Percentiles rank a stretch among this genome's conserved stretches.
Evolutionary conservation across 1,140 invertebrate species (phyloP).

Genomic region (Solenopsis fugax): DNA sequence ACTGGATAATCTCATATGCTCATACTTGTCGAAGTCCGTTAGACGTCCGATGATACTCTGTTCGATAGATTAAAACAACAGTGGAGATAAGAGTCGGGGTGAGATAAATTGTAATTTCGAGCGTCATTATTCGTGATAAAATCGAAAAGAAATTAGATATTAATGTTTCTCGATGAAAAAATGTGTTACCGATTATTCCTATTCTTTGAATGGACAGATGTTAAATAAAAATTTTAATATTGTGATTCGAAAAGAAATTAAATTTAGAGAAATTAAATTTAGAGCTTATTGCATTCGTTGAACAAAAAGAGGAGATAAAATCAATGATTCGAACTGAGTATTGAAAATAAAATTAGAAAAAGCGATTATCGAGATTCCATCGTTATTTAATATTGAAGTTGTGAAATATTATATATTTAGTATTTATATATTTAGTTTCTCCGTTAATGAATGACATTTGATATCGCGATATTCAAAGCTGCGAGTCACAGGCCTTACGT

Average conservation of each 20-base stretch:
- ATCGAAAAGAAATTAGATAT: neutral
- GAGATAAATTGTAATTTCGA: neutral
- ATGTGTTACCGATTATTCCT: neutral
- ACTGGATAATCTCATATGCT: neutral
- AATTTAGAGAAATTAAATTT: neutral
- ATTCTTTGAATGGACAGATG: neutral
- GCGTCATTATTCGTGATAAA: neutral
- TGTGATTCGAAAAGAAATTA: neutral
- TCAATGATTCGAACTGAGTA: neutral
- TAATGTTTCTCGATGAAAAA: neutral
- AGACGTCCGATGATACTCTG: neutral
- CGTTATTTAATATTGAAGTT: neutral
- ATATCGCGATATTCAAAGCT: conserved; percentile 16
- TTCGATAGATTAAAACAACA: conserved; percentile 1
- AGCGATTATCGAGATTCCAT: neutral
- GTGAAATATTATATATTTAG: neutral
- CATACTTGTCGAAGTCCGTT: neutral
- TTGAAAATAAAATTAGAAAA: neutral
- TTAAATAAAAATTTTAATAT: neutral
- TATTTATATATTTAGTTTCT: too few relatives aligned
- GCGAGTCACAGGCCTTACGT: neutral
- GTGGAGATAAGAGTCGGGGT: neutral
- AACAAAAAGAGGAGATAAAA: neutral
- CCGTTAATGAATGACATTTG: neutral
- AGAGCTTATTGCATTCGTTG: neutral